Conservation (phyloP, 2,888 invertebrate species). For the Acrobasis repandana region DNA sequence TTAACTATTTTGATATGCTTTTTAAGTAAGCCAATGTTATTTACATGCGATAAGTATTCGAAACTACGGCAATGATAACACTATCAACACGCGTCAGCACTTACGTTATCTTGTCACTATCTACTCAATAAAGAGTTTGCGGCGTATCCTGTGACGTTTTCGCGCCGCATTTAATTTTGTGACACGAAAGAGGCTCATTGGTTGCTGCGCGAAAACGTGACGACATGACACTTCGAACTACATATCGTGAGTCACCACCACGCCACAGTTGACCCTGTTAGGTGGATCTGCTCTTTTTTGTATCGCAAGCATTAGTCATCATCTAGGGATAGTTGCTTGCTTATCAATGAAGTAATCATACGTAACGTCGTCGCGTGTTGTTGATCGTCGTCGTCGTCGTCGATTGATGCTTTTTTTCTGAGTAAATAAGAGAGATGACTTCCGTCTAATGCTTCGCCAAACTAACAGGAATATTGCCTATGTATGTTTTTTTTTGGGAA, state of each 20-base stretch:
- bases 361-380: conserved; percentile 40
- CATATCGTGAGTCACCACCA: conserved; percentile 56
- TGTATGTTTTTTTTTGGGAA: too few species aligned
- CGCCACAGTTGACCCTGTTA: conserved; percentile 52
- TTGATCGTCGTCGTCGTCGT: too few species aligned
- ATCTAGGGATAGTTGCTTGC: conserved; percentile 47
- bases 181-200: conserved; percentile 32
- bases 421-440: neutral
- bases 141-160: conserved; percentile 49
- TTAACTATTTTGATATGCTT: neutral
- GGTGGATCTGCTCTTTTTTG: conserved; percentile 59
- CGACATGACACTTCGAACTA: conserved; percentile 59
- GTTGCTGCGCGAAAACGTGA: conserved; percentile 65
- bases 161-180: conserved; percentile 44
- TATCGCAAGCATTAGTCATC: conserved; percentile 66
- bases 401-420: neutral
- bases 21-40: neutral
- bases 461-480: too few species aligned
- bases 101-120: conserved; percentile 3
- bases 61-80: conserved; percentile 18
- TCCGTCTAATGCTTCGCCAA: too few species aligned
- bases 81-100: conserved; percentile 38
- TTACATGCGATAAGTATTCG: conserved; percentile 7
- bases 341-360: conserved; percentile 60
- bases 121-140: conserved; percentile 10